These are phyloP conservation scores for Metaphire vulgaris DNA, from an alignment of 1,140 invertebrate genomes.

Conservation along the genomic window DNA sequence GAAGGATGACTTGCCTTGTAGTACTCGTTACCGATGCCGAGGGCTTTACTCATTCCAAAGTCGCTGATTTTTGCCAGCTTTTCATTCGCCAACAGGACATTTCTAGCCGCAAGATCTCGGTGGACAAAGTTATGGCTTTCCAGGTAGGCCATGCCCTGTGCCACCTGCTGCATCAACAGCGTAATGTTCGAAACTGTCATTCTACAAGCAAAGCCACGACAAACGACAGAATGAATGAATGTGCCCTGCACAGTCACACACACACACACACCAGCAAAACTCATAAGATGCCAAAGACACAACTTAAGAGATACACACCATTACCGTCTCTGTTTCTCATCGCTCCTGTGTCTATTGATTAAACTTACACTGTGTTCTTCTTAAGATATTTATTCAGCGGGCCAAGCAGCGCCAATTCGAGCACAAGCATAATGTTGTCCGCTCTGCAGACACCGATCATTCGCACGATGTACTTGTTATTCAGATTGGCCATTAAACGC, in stretches of 20 bases:
- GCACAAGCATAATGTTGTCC: conserved; percentile 54
- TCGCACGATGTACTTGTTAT: conserved; percentile 53
- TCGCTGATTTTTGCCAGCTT: conserved; percentile 80
- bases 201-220: no score
- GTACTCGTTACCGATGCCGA: conserved; percentile 46
- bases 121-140: conserved; percentile 69
- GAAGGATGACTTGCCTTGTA: conserved; percentile 48
- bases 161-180: conserved; percentile 43
- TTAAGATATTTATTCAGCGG: conserved; percentile 53
- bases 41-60: conserved; percentile 52
- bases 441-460: conserved; percentile 54
- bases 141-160: conserved; percentile 78
- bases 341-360: no score
- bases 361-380: conserved; percentile 36
- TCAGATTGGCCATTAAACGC: conserved; percentile 52
- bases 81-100: conserved; percentile 74
- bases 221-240: no score
- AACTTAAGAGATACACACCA: no score
- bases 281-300: no score
- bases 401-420: conserved; percentile 55
- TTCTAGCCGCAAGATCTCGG: conserved; percentile 83
- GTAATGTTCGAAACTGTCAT: conserved; percentile 25
- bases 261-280: no score
- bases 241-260: no score
- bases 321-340: no score